Base-by-base conservation (phyloP, 1,140 invertebrate species). In the Atta colombica region DNA sequence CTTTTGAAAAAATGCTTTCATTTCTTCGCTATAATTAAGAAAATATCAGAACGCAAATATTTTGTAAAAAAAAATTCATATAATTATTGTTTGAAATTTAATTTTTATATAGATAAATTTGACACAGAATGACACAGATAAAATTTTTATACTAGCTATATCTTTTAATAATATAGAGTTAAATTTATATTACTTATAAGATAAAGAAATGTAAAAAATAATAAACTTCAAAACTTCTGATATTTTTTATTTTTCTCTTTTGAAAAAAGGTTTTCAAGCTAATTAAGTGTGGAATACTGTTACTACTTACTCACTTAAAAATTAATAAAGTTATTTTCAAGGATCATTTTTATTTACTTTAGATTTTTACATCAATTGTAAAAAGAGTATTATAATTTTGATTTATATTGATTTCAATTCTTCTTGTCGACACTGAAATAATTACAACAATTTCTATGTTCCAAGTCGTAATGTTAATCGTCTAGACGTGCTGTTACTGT, bases 391-490 rank as follows among this genome's bases (percentile, higher is more conserved):
- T n/a, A 10, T 14, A 25, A 21, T 16, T 45, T 25, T 31, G 14
- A 3, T 78, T 60, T 16, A 1, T 8, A 51, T 4, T 18, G 14
- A 31, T 75, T 86, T 89, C n/a, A 53, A 25, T 16, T 58, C 35
- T 53, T 61, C 58, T 68, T 71, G 1, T 49, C 0, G n/a, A 1
- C 28, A 18, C 0, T 63, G 2, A 39, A 45, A 0, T n/a, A 53
- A 10, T 8, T 35, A 45, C 35, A 77, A 45, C 6, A 65, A 35
- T 5, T 6, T 39, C 16, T 51, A 72, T 8, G 16, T 63, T 86
- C 16, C 21, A 53, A 21, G 25, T 58, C 69, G 21, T 89, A 86
- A 89, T 82, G 63, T 89, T 89, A 77, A 85, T 89, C 28, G 51
- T 6, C 49, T 66, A 66, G 14, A 65, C 18, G 18, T 82, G 35